Conservation (phyloP, 2,797 vertebrate genomes). For the Anolis apletophallus region DNA sequence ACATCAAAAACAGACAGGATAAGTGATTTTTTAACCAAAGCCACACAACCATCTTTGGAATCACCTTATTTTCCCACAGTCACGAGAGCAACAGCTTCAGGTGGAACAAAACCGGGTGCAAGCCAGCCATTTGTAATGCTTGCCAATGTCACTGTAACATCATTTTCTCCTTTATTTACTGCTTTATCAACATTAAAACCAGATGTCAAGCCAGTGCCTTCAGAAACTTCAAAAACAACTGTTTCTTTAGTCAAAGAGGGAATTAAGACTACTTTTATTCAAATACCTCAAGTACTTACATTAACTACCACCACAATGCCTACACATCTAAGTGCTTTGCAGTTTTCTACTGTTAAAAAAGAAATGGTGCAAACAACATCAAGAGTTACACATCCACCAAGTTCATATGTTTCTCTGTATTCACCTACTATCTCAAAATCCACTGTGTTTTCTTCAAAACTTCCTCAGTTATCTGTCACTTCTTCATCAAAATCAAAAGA, state of each 20-base stretch:
- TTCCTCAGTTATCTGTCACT: slow-evolving; percentile 7
- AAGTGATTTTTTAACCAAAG: neutral
- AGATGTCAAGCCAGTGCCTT: slow-evolving; percentile 40
- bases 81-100: slow-evolving; percentile 45
- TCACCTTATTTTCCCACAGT: slow-evolving; percentile 2
- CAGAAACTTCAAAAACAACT: slow-evolving; percentile 61
- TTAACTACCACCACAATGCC: slow-evolving; percentile 3
- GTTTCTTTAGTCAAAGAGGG: slow-evolving; percentile 37
- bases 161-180: slow-evolving; percentile 56
- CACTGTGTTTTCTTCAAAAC: slow-evolving; percentile 27
- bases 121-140: slow-evolving; percentile 23
- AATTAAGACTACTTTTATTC: slow-evolving; percentile 45
- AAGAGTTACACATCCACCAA: fast-evolving
- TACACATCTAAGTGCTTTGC: slow-evolving; percentile 4
- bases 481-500: slow-evolving; percentile 58
- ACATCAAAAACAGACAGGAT: slow-evolving; percentile 35
- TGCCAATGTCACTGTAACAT: slow-evolving; percentile 52
- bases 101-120: neutral
- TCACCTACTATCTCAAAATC: slow-evolving; percentile 40
- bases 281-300: neutral
- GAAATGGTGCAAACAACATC: slow-evolving; percentile 33
- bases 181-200: slow-evolving; percentile 61
- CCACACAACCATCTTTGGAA: neutral
- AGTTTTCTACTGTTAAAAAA: slow-evolving; percentile 34
- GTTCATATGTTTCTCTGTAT: slow-evolving; percentile 43